These are phyloP conservation scores for Drosophila trapezifrons DNA, from an alignment of 1,140 invertebrate genomes.

Conservation along the genomic window DNA sequence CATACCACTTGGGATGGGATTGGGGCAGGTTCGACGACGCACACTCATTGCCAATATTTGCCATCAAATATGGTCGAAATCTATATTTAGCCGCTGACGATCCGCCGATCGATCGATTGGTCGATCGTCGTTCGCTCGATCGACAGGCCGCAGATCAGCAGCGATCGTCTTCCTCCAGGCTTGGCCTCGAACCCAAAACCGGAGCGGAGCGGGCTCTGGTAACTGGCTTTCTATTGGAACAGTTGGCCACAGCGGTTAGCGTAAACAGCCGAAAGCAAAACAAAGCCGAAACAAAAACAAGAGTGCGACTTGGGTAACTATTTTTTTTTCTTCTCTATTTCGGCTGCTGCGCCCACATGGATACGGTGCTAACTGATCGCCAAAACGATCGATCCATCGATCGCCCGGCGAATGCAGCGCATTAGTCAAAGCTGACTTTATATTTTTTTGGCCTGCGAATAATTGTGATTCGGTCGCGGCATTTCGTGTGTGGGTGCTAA, in stretches of 20 bases:
- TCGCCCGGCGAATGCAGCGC: no score
- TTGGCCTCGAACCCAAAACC: constrained; percentile 53
- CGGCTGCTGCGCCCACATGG: constrained; percentile 49
- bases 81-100: constrained; percentile 79
- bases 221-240: constrained; percentile 78
- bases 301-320: constrained; percentile 31
- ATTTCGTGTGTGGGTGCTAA: constrained; percentile 26
- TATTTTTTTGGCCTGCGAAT: constrained; percentile 23
- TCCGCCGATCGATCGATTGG: constrained; percentile 26
- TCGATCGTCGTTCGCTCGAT: constrained; percentile 13
- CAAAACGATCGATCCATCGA: constrained; percentile 10
- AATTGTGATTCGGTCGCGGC: constrained; percentile 13
- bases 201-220: constrained; percentile 20
- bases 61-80: constrained; percentile 79
- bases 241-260: constrained; percentile 60
- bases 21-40: constrained; percentile 64
- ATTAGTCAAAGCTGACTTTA: constrained; percentile 42
- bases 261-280: constrained; percentile 26
- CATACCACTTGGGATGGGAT: constrained; percentile 28
- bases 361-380: constrained; percentile 23
- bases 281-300: constrained; percentile 42
- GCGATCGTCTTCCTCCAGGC: constrained; percentile 50
- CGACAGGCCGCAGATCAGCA: constrained; percentile 1
- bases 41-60: constrained; percentile 76
- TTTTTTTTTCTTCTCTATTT: neutral